Evolutionary conservation across 2,113 vertebrate genomes (phyloP), one percentile per base, ranked within the genome.

Genomic region (Rallus limicola): DNA sequence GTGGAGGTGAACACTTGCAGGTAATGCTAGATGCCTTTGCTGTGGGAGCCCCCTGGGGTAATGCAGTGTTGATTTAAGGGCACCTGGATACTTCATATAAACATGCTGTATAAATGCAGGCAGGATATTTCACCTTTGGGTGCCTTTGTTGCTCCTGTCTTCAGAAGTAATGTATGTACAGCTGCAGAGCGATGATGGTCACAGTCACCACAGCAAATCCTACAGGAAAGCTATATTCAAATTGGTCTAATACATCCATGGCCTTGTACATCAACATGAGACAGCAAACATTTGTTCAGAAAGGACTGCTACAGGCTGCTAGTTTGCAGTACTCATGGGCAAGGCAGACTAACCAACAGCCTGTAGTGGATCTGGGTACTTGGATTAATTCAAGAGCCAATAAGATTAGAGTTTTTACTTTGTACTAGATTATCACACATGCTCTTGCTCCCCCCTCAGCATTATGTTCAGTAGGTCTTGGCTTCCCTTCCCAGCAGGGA

Each of bases 391-490:
- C 23, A 76, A 59, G 50, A 70, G 59, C 13, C 25, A 75, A 17
- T 8, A 64, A 53, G 20, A 80, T 44, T 56, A 68, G 26, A 80
- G 33, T 13, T 85, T 80, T 69, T 64, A 38, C 7, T 19, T 23
- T 67, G 11, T 42, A 6, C 56, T 64, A 42, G 33, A 17, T 92
- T 48, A 36, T 82, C 33, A 85, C 33, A n/a, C 25, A 13, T 0
- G 1, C 28, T 17, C 19, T 63, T 4, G 0, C 33, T 63, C 16
- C 2, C 13, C 40, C 2, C 6, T 8, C 25, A 58, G 40, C 7
- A 21, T 83, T 86, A 18, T 44, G 55, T 56, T 90, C 36, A 53
- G 40, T 52, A 64, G 20, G 15, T 86, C 36, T 79, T 86, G 46
- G 28, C 53, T 64, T 89, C 42, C 26, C 23, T 84, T 86, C 34